Percentiles rank a stretch among this genome's conserved stretches.
Evolutionary conservation across 2,797 vertebrate genomes (phyloP).

Genomic region (Brotula barbata): DNA sequence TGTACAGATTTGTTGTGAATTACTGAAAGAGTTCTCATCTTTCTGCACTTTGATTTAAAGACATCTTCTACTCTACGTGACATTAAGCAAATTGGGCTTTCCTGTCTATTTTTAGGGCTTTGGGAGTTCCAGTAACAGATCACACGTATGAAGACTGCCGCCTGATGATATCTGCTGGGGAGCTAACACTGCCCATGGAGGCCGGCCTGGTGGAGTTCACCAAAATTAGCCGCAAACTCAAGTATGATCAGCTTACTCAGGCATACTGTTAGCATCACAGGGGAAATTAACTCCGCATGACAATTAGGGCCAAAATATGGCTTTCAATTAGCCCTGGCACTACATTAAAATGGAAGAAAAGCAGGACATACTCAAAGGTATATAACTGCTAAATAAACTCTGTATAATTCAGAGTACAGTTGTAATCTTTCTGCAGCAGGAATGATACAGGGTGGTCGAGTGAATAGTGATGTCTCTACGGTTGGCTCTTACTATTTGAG

Average conservation of each 20-base stretch:
- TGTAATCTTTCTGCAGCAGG: no score
- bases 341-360: no score
- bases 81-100: background rate
- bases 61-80: background rate
- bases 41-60: background rate
- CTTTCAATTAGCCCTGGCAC: no score
- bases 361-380: no score
- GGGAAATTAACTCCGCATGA: background rate
- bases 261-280: background rate
- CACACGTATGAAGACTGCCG: slow-evolving; percentile 98
- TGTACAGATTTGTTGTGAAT: no score
- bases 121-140: slow-evolving; percentile 89
- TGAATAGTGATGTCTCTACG: no score
- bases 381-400: no score
- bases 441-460: no score
- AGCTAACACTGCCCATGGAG: slow-evolving; percentile 96
- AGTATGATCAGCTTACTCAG: slow-evolving; percentile 75
- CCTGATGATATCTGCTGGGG: slow-evolving; percentile 96
- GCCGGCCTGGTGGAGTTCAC: slow-evolving; percentile 97
- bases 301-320: no score
- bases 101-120: slow-evolving; percentile 73
- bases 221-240: slow-evolving; percentile 95
- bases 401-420: no score
- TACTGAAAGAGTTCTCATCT: background rate
- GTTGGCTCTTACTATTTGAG: no score